phyloP scores from a whole-genome alignment of 2,888 invertebrate species.

The Andrena bucephala region DNA sequence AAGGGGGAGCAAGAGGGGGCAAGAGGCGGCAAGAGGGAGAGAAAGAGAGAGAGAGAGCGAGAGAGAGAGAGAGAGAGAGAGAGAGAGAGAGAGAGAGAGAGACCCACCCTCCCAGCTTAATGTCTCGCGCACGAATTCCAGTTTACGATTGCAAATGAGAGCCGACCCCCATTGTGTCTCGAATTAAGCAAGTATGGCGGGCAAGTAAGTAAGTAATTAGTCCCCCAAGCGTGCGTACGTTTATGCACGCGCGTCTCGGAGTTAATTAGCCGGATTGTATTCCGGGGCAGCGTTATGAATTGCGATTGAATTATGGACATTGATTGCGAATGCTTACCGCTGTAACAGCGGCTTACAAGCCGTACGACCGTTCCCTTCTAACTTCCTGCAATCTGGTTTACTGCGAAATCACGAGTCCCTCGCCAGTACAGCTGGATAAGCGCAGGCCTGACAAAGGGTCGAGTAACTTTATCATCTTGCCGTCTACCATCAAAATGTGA shows the following conservation, averaged over 20 bases:
- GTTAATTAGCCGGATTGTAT: conserved; percentile 71
- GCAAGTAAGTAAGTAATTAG: conserved; percentile 72
- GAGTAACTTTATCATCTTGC: not conserved
- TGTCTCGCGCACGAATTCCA: conserved; percentile 77
- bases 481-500: not conserved
- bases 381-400: not conserved
- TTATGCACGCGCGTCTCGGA: conserved; percentile 70
- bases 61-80: conserved; percentile 21
- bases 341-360: conserved; percentile 28
- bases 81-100: conserved; percentile 20
- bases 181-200: conserved; percentile 72
- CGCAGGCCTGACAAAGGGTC: not conserved
- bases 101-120: conserved; percentile 68
- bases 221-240: conserved; percentile 70
- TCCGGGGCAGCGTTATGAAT: conserved; percentile 62
- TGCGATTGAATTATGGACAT: conserved; percentile 70
- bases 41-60: conserved; percentile 21
- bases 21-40: conserved; percentile 29
- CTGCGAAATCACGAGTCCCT: conserved; percentile 13
- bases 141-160: conserved; percentile 76
- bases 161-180: conserved; percentile 70
- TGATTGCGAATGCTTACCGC: conserved; percentile 62
- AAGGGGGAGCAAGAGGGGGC: conserved; percentile 11
- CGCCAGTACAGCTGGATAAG: not conserved
- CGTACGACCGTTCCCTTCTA: conserved; percentile 2